phyloP scores from a whole-genome alignment of 2,113 vertebrate genomes.

The Saguinus imperator region DNA sequence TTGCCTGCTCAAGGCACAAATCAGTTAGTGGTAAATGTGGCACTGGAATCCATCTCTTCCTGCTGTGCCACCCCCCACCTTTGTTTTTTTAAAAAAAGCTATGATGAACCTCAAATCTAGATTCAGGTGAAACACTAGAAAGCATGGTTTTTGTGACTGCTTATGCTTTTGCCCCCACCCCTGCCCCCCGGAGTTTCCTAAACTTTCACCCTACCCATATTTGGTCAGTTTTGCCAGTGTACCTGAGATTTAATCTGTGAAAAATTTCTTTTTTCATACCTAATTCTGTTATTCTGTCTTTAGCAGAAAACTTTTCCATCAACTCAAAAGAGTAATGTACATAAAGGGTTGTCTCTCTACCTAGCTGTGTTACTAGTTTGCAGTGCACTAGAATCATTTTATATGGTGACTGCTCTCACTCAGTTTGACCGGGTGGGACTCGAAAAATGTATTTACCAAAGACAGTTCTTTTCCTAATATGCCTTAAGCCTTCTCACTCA shows the following conservation, averaged over 20 bases:
- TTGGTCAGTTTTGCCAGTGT: neutral
- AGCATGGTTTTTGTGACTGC: neutral
- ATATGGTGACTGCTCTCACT: neutral
- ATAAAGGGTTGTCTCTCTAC: neutral
- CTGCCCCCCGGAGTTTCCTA: neutral
- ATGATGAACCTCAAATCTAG: neutral
- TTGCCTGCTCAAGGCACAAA: neutral
- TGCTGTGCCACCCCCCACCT: neutral
- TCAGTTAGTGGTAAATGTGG: neutral
- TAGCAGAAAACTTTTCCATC: neutral
- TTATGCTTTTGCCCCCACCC: neutral
- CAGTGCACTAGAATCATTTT: neutral
- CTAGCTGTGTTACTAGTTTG: neutral
- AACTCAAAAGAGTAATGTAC: neutral
- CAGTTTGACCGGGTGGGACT: neutral
- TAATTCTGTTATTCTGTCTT: neutral
- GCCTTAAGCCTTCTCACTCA: neutral
- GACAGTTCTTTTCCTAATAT: neutral
- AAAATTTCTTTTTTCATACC: neutral
- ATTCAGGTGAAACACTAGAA: neutral
- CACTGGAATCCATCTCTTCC: neutral
- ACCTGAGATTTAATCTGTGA: conserved; percentile 21
- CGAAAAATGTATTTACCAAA: neutral
- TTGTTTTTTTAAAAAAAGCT: neutral
- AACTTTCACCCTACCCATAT: neutral